Base-by-base conservation (phyloP, 2,113 vertebrate genomes). In the Salvelinus sp. region DNA sequence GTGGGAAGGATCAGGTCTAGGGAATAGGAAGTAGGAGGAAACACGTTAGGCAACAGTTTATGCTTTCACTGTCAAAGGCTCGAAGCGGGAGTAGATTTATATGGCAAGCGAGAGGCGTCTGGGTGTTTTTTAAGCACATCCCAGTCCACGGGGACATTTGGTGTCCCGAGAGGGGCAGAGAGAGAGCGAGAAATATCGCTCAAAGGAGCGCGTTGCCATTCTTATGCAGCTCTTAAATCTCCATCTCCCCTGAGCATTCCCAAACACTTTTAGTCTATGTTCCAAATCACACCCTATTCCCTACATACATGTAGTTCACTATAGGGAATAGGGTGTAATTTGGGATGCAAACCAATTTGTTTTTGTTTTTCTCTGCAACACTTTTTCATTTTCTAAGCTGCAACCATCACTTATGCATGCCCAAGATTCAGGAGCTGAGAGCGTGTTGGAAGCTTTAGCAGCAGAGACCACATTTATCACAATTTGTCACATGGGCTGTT, bases 81-180 rank as follows among this genome's bases (percentile, higher is more conserved):
- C 62, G 79, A 79, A 25, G 70, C 71, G 70, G 75, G 30, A 16
- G 44, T 65, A 87, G 78, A 76, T 75, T 82, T 16, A 72, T 88
- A 54, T 14, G 5, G 67, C 60, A 30, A 58, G 85, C 0, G 13
- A 54, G 50, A 54, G 50, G 50, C 16, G 1, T 54, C 12, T 6
- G 85, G 22, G 54, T 77, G 18, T n/a, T 18, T 68, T 88, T 86
- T 84, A 75, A 84, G 83, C 65, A 76, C 0, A 3, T 68, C 70
- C 58, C 28, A 81, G 27, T 78, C 70, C 62, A 9, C 65, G 76
- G 7, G 0, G n/a, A 86, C 22, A 71, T 4, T 30, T 57, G 3
- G 76, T 4, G 75, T 78, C 54, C 74, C 74, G 79, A 70, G 22
- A 76, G 81, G 67, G n/a, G 67, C 62, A 74, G 76, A 76, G 78